phyloP scores from a whole-genome alignment of 2,888 invertebrate species.

The Aphidius colemani region DNA sequence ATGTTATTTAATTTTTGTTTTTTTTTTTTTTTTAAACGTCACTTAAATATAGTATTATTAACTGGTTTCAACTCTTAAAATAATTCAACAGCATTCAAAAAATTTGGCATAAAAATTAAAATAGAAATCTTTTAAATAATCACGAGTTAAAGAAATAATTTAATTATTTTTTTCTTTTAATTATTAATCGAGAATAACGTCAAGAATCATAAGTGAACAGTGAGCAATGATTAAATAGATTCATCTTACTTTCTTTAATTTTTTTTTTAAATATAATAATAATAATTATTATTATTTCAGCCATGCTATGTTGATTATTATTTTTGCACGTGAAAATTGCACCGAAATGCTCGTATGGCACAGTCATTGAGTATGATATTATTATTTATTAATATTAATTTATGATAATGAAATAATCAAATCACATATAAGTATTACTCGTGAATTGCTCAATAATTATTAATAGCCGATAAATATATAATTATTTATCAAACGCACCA shows the following conservation, averaged over 20 bases:
- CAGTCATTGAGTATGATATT: conserved; percentile 31
- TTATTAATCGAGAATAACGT: not conserved
- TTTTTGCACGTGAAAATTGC: conserved; percentile 9
- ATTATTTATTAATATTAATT: conserved; percentile 21
- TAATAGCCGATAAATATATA: too few relatives aligned
- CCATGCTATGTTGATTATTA: too few relatives aligned
- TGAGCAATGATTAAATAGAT: not conserved
- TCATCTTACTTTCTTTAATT: not conserved
- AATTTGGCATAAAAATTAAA: conserved; percentile 10
- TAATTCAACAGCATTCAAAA: conserved; percentile 9
- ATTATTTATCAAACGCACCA: too few relatives aligned
- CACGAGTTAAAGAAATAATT: not conserved
- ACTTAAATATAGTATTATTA: too few relatives aligned
- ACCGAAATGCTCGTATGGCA: conserved; percentile 37
- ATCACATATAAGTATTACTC: too few relatives aligned
- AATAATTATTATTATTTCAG: too few relatives aligned
- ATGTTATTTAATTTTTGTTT: too few relatives aligned
- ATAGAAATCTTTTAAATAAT: not conserved
- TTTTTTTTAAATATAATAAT: not conserved
- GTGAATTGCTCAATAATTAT: too few relatives aligned
- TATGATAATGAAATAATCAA: not conserved
- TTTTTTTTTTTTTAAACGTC: too few relatives aligned
- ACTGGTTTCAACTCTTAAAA: not conserved
- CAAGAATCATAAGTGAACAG: not conserved
- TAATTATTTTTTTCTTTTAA: not conserved